A percentile compares a stretch with the other conserved stretches of the same genome.
phyloP scores from a whole-genome alignment of 2,888 invertebrate species.

The Cephus nigrinus region DNA sequence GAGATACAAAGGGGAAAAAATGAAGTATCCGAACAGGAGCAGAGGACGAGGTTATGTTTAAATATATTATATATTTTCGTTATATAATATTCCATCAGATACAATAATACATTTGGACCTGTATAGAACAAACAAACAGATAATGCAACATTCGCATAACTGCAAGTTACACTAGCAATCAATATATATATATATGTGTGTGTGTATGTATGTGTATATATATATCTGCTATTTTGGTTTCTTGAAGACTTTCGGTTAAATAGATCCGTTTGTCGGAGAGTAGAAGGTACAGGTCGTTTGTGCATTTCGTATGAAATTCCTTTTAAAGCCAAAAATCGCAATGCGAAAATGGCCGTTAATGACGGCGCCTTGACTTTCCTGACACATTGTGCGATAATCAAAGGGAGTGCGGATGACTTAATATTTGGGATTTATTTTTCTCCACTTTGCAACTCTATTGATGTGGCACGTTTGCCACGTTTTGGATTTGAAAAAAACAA shows the following conservation, averaged over 20 bases:
- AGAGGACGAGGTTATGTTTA: constrained; percentile 25
- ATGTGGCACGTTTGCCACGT: not conserved
- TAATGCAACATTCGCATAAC: constrained; percentile 58
- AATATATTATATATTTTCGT: constrained; percentile 48
- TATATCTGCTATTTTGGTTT: constrained; percentile 39
- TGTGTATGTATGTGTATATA: constrained; percentile 26
- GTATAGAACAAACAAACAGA: constrained; percentile 61
- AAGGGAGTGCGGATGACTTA: not conserved
- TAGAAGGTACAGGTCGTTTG: constrained; percentile 49
- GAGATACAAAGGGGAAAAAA: not conserved
- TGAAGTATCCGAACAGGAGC: not conserved
- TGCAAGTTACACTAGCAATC: constrained; percentile 56
- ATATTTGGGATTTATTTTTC: not conserved
- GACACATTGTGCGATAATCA: not conserved
- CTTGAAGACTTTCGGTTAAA: constrained; percentile 59
- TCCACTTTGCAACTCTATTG: not conserved
- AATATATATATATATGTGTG: constrained; percentile 44
- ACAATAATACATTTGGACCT: constrained; percentile 62
- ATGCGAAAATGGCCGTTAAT: not conserved
- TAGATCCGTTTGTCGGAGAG: constrained; percentile 43
- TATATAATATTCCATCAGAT: constrained; percentile 59
- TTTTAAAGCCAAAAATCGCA: constrained; percentile 11
- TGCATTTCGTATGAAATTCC: constrained; percentile 37
- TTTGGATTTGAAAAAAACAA: not conserved
- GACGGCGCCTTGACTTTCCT: not conserved